Conservation (phyloP, 1,140 invertebrate genomes). For the Acyrthosiphon pisum region DNA sequence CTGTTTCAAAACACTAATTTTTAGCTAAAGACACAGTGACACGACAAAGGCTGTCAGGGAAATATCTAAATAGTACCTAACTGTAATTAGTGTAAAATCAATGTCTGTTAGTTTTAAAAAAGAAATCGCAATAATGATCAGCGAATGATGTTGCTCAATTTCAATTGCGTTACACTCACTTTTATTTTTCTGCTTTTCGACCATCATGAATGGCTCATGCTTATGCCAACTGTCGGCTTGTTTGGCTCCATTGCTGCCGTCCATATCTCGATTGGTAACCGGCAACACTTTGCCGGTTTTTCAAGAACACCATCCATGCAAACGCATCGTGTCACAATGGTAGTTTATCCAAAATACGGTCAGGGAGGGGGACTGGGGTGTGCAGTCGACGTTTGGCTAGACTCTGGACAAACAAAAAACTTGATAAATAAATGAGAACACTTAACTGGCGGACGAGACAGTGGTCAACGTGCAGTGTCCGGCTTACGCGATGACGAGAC, state of each 20-base stretch:
- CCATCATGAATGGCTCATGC: slow-evolving; percentile 75
- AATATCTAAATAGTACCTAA: background rate
- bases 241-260: slow-evolving; percentile 61
- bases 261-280: slow-evolving; percentile 60
- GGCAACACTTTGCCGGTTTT: slow-evolving; percentile 59
- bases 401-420: background rate
- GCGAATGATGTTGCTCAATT: background rate
- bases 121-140: background rate
- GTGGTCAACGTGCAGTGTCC: too few species aligned
- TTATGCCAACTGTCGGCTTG: slow-evolving; percentile 69
- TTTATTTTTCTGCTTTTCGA: slow-evolving; percentile 76
- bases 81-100: background rate
- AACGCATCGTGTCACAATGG: slow-evolving; percentile 6
- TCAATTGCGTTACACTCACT: slow-evolving; percentile 66
- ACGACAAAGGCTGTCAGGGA: background rate
- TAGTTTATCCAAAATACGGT: background rate
- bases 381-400: background rate
- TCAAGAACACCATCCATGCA: slow-evolving; percentile 61
- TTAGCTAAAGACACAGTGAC: background rate
- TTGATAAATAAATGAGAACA: background rate
- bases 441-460: background rate
- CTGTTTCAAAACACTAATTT: background rate
- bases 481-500: too few species aligned
- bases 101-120: background rate
- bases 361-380: too few species aligned